Percentiles rank a stretch among this genome's conserved stretches.
These are phyloP conservation scores for Hydrolagus affinis DNA, from an alignment of 2,113 vertebrate species.

Conservation along the genomic window DNA sequence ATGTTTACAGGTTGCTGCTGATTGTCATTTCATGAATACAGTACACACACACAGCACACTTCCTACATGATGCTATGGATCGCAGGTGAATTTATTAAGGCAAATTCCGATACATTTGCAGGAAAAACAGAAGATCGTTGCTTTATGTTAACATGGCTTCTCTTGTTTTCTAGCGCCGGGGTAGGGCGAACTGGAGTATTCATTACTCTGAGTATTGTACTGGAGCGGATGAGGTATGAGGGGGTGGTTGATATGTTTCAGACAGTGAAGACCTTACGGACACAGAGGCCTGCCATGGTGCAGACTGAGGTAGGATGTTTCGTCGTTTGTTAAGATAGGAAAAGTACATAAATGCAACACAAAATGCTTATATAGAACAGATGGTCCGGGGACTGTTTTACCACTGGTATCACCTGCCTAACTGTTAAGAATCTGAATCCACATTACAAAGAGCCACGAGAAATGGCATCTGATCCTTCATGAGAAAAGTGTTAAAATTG, in stretches of 20 bases:
- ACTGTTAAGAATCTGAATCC: no score
- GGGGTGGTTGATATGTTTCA: constrained; percentile 94
- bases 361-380: not conserved
- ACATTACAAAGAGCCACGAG: no score
- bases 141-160: not conserved
- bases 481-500: no score
- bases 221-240: constrained; percentile 94
- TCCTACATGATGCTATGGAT: not conserved
- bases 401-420: no score
- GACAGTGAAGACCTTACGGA: constrained; percentile 87
- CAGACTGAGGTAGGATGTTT: constrained; percentile 77
- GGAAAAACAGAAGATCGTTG: not conserved
- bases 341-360: not conserved
- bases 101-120: not conserved
- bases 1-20: not conserved
- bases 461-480: no score
- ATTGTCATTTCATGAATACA: not conserved
- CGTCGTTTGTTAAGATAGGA: not conserved
- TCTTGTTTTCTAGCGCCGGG: constrained; percentile 62
- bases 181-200: constrained; percentile 91
- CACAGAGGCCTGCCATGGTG: constrained; percentile 93
- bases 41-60: not conserved
- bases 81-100: not conserved
- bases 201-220: constrained; percentile 87
- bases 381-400: not conserved